These are phyloP conservation scores for Vireo griseus DNA, from an alignment of 2,797 vertebrate species.

Conservation along the genomic window DNA sequence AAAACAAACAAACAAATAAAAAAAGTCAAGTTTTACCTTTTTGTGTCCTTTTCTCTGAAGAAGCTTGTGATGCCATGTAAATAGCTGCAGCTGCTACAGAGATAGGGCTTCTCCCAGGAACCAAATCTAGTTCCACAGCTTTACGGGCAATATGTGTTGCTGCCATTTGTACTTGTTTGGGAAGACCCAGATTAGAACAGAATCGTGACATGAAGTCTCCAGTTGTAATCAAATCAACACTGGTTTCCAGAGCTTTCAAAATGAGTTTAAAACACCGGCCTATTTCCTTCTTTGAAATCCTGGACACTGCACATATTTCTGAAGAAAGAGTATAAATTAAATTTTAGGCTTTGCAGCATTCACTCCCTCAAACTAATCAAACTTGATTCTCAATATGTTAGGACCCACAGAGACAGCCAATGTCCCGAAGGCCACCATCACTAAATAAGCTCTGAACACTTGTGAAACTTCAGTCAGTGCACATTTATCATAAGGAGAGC, in stretches of 20 bases:
- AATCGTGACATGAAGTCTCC: conserved; percentile 98
- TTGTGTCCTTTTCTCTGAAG: conserved; percentile 96
- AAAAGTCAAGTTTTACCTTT: conserved; percentile 80
- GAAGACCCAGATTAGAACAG: conserved; percentile 93
- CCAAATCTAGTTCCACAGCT: conserved; percentile 94
- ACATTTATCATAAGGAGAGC: neutral
- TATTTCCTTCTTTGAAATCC: conserved; percentile 99
- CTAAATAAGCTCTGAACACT: neutral
- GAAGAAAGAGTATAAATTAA: conserved; percentile 22
- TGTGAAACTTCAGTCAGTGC: neutral
- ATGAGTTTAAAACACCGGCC: conserved; percentile 93
- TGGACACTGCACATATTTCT: conserved; percentile 98
- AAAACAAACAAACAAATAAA: neutral
- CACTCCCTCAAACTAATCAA: neutral
- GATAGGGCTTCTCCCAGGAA: conserved; percentile 95
- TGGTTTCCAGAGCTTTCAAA: conserved; percentile 97
- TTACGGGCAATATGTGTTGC: conserved; percentile 95
- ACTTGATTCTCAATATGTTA: neutral
- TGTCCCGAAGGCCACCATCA: neutral
- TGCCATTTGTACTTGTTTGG: conserved; percentile 98
- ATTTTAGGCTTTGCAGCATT: neutral
- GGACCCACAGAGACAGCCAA: neutral
- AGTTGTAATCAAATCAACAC: conserved; percentile 97
- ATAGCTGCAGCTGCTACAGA: conserved; percentile 97
- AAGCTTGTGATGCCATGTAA: conserved; percentile 99